Base-by-base conservation (phyloP, 2,888 invertebrate genomes). In the Aphelenchoides bicaudatus region DNA sequence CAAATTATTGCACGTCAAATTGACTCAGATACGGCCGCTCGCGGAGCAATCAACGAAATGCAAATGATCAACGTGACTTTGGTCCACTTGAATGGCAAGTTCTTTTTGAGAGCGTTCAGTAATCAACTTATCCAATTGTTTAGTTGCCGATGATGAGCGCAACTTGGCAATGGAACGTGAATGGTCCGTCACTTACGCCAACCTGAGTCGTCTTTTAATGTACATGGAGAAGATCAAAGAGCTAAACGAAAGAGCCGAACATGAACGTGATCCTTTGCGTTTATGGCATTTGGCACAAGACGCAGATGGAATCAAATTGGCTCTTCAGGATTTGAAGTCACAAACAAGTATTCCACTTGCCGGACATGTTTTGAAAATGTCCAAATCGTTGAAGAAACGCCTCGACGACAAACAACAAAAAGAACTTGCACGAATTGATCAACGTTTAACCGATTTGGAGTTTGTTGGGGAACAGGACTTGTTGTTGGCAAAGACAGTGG, bases 381-480 rank as follows among this genome's bases (percentile, higher is more conserved):
- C 52, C 37, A 38, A 34, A 6, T 21, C 16, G 16, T 23, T 51
- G 52, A 27, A 30, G 16, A 29, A n/a, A 27, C 19, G 2, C 16
- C 28, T 51, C 21, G 21, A 30, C 34, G 52, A 51, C 3, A 51
- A 51, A 29, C 1, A 38, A 16, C 4, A n/a, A 8, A 27, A 30
- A 2, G 52, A 51, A 39, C 23, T 30, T n/a, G 39, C 37, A 3
- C 31, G 52, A 8, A 10, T 58, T 16, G 55, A 58, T 16, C 56
- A 59, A 30, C 63, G 60, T 53, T 56, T 74, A 48, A 56, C 62
- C 38, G 67, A 66, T 16, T 56, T 74, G 23, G 66, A 68, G 37
- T 56, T 72, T 61, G 63, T 67, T 46, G 69, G 68, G 23, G 68
- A 73, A 48, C 67, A 68, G 39, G 74, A 74, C 59, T 50, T 61